These are phyloP conservation scores for Hepsetus odoe DNA, from an alignment of 2,113 vertebrate genomes.

Conservation along the genomic window DNA sequence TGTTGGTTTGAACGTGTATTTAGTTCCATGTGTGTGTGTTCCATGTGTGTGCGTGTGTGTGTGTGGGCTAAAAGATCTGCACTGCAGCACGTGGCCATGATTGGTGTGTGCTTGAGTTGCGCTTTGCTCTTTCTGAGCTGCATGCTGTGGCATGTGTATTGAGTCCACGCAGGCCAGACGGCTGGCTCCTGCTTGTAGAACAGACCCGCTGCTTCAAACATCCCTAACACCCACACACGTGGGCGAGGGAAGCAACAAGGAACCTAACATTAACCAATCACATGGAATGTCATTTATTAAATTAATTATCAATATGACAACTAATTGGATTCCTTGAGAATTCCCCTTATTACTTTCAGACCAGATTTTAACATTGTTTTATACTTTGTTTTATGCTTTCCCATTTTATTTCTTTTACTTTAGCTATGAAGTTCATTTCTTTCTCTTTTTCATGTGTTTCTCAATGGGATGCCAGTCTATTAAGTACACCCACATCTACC, in stretches of 20 bases:
- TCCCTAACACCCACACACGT: neutral
- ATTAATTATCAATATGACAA: neutral
- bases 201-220: constrained; percentile 27
- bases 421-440: neutral
- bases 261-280: neutral
- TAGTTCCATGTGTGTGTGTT: neutral
- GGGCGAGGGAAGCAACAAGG: neutral
- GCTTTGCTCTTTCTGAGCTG: constrained; percentile 6
- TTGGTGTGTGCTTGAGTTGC: constrained; percentile 13
- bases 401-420: neutral
- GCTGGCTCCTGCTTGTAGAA: constrained; percentile 17
- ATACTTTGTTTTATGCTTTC: neutral
- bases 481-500: too few relatives aligned
- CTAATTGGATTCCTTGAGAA: neutral
- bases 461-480: neutral
- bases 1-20: neutral
- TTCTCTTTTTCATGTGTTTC: neutral
- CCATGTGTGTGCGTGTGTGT: neutral
- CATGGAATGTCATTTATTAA: constrained; percentile 25
- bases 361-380: neutral
- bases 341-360: neutral
- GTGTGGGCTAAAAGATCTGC: constrained; percentile 21
- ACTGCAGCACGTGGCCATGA: constrained; percentile 27
- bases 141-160: constrained; percentile 18
- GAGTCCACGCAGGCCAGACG: constrained; percentile 32